phyloP scores from a whole-genome alignment of 2,888 invertebrate genomes.

The Catotricha subobsoleta region DNA sequence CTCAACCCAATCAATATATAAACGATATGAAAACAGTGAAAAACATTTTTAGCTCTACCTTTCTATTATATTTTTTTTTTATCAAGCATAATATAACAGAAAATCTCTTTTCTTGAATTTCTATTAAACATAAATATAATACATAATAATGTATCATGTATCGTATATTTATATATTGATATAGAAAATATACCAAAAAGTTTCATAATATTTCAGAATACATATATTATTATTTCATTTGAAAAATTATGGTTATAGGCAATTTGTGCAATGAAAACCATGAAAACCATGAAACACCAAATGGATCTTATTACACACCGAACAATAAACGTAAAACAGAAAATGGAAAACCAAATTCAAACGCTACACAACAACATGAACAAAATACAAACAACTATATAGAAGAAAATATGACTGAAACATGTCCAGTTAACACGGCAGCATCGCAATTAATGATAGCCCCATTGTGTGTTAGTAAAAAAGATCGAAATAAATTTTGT shows the following conservation, averaged over 20 bases:
- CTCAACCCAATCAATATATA: too few relatives aligned
- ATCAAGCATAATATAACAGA: too few relatives aligned
- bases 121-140: too few relatives aligned
- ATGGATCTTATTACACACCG: conserved; percentile 6
- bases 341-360: conserved; percentile 4
- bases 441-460: conserved; percentile 10
- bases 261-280: conserved; percentile 8
- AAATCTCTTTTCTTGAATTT: too few relatives aligned
- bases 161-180: too few relatives aligned
- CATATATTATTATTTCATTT: too few relatives aligned
- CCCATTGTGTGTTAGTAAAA: conserved; percentile 10
- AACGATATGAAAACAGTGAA: too few relatives aligned
- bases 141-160: too few relatives aligned
- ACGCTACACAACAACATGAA: not conserved
- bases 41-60: too few relatives aligned
- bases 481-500: conserved; percentile 14
- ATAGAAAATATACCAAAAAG: too few relatives aligned
- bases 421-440: conserved; percentile 2
- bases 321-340: conserved; percentile 6
- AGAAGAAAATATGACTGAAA: conserved; percentile 4
- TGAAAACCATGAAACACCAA: conserved; percentile 6
- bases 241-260: conserved; percentile 2
- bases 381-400: not conserved
- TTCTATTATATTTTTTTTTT: too few relatives aligned
- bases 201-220: too few relatives aligned